Evolutionary conservation across 2,113 vertebrate species (phyloP).

Genomic region (Ophiodon elongatus): DNA sequence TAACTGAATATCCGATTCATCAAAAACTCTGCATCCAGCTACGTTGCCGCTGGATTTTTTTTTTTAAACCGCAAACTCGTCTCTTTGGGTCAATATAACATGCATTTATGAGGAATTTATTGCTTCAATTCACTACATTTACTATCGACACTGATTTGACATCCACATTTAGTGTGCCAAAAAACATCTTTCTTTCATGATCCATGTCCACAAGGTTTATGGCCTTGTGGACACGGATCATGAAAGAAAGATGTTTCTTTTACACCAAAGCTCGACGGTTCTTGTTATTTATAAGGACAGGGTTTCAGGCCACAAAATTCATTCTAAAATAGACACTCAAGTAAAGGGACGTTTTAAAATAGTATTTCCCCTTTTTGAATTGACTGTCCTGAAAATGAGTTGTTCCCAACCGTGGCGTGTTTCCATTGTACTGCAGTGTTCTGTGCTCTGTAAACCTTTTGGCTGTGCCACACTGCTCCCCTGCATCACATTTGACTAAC

Average conservation of each 20-base stretch:
- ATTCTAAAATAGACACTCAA: not conserved
- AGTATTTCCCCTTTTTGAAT: not conserved
- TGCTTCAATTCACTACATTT: not conserved
- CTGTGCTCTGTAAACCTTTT: slow-evolving; percentile 33
- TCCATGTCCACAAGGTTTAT: not conserved
- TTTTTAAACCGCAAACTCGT: not conserved
- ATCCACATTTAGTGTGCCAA: not conserved
- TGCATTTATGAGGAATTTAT: not conserved
- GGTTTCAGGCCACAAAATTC: not conserved
- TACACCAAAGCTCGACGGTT: too few species aligned
- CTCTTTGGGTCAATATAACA: not conserved
- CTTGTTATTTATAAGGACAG: not conserved
- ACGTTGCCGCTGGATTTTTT: not conserved
- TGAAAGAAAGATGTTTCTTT: not conserved
- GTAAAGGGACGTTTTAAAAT: not conserved
- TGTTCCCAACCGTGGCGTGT: slow-evolving; percentile 19
- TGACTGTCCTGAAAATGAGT: slow-evolving; percentile 36
- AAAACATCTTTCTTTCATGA: too few species aligned
- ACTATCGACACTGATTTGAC: not conserved
- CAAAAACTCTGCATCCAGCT: too few species aligned
- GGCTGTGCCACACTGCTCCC: slow-evolving; percentile 14
- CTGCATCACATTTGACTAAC: slow-evolving; percentile 52
- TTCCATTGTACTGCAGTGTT: not conserved
- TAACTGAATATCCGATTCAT: too few species aligned
- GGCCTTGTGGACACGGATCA: not conserved